Evolutionary conservation across 2,888 invertebrate species (phyloP).

Genomic region (Gymnocheta viridis): DNA sequence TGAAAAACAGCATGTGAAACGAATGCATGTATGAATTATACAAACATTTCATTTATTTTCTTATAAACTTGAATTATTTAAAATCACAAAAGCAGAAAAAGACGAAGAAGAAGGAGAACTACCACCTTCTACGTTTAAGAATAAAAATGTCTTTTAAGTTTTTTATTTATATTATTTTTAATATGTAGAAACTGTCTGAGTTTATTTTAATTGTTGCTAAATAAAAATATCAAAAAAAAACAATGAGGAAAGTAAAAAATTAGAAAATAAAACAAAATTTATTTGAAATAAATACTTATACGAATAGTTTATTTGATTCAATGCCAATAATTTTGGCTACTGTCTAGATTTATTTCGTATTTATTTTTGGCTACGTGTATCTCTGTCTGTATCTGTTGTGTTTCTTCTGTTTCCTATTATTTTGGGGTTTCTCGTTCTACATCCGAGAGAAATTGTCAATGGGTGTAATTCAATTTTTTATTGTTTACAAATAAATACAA

Average conservation of each 20-base stretch:
- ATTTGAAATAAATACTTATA: conserved; percentile 3
- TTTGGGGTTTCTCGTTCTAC: background rate
- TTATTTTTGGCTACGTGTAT: conserved; percentile 35
- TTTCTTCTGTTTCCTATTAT: background rate
- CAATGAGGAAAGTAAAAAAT: background rate
- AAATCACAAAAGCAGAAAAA: background rate
- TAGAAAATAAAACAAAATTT: background rate
- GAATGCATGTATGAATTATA: background rate
- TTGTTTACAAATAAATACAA: background rate
- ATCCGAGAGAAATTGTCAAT: conserved; percentile 37
- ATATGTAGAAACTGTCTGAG: conserved; percentile 12
- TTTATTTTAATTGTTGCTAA: conserved; percentile 39
- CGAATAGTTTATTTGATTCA: conserved; percentile 27
- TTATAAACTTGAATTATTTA: background rate
- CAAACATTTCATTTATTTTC: background rate
- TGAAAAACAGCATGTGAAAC: background rate
- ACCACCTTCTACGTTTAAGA: background rate
- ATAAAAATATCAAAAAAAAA: no score
- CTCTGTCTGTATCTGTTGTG: background rate
- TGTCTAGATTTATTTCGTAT: conserved; percentile 44
- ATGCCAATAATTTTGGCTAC: conserved; percentile 46
- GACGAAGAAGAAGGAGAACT: background rate
- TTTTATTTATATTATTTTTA: background rate
- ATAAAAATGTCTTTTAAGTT: background rate
- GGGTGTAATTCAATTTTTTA: conserved; percentile 18